Evolutionary conservation across 2,888 invertebrate genomes (phyloP), one percentile per base, ranked within the genome.

Genomic region (Holacanthella duospinosa): DNA sequence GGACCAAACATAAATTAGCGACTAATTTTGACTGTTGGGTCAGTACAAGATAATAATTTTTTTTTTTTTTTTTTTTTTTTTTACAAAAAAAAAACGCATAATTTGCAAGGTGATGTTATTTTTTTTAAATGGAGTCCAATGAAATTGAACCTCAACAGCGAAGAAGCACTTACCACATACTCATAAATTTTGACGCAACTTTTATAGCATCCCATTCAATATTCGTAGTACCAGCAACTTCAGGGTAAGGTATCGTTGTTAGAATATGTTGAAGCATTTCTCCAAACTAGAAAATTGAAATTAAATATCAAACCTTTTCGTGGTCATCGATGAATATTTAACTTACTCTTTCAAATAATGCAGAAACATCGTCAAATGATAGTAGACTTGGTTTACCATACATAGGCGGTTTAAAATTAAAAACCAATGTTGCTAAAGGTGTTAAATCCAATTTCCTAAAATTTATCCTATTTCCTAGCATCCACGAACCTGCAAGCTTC

Each of bases 141-240:
- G n/a, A n/a, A n/a, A n/a, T n/a, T n/a, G n/a, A n/a, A n/a, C n/a
- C n/a, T n/a, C n/a, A n/a, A n/a, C n/a, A n/a, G 36, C 9, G 36
- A 36, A 36, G 16, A 36, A 36, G 6, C 6, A 55, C 71, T 73
- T 72, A 79, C 85, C 90, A 92, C 75, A 87, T 86, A 0, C 83
- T 81, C 83, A 96, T 83, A 61, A 96, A 88, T 73, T 89, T 82
- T 0, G 89, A 86, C 66, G 88, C 86, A 0, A 93, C 84, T 75
- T 88, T 87, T 0, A 89, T 86, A 0, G 91, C 89, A 77, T 97
- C 97, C 92, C 93, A 93, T 79, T 96, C 96, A 0, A 95, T 83
- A 76, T 89, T 90, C 0, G 86, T 86, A 26, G 88, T 78, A 0
- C 94, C 94, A 1, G 92, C 85, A 0, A 93, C 83, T 76, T 93